Evolutionary conservation across 1,140 invertebrate species (phyloP).

Genomic region (Chlorops oryzae): DNA sequence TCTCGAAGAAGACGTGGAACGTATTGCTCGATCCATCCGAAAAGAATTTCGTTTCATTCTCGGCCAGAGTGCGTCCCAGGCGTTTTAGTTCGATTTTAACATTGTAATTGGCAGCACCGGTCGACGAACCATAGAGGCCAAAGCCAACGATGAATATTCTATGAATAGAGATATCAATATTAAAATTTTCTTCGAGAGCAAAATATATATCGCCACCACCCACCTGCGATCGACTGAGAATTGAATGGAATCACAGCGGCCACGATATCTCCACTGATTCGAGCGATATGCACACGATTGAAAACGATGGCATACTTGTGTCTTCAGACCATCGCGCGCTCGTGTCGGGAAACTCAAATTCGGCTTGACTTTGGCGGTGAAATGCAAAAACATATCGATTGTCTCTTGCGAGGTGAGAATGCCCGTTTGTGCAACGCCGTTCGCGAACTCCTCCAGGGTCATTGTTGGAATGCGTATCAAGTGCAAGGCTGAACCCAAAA

Average conservation of each 20-base stretch:
- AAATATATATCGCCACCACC: too few relatives aligned
- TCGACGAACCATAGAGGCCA: slow-evolving; percentile 86
- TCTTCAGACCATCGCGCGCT: slow-evolving; percentile 75
- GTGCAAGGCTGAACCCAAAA: slow-evolving; percentile 73
- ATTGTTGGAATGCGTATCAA: slow-evolving; percentile 85
- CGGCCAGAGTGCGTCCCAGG: slow-evolving; percentile 74
- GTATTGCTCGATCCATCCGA: slow-evolving; percentile 90
- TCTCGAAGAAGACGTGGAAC: slow-evolving; percentile 88
- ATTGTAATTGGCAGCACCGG: slow-evolving; percentile 83
- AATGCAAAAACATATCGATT: slow-evolving; percentile 86
- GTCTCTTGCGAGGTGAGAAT: slow-evolving; percentile 84
- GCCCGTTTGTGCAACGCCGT: slow-evolving; percentile 81
- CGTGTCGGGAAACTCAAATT: slow-evolving; percentile 73
- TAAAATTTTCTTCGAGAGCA: neutral
- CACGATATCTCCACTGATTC: slow-evolving; percentile 91
- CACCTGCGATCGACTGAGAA: slow-evolving; percentile 75
- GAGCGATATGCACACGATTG: slow-evolving; percentile 92
- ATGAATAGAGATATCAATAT: slow-evolving; percentile 28
- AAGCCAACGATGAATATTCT: slow-evolving; percentile 89
- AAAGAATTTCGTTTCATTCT: slow-evolving; percentile 87
- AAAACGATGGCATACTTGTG: slow-evolving; percentile 89
- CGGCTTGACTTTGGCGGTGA: slow-evolving; percentile 78
- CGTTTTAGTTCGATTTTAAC: slow-evolving; percentile 87
- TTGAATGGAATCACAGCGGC: slow-evolving; percentile 86
- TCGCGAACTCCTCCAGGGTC: slow-evolving; percentile 85